These are phyloP conservation scores for Drosophila serrata DNA, from an alignment of 1,140 invertebrate species.

Conservation along the genomic window DNA sequence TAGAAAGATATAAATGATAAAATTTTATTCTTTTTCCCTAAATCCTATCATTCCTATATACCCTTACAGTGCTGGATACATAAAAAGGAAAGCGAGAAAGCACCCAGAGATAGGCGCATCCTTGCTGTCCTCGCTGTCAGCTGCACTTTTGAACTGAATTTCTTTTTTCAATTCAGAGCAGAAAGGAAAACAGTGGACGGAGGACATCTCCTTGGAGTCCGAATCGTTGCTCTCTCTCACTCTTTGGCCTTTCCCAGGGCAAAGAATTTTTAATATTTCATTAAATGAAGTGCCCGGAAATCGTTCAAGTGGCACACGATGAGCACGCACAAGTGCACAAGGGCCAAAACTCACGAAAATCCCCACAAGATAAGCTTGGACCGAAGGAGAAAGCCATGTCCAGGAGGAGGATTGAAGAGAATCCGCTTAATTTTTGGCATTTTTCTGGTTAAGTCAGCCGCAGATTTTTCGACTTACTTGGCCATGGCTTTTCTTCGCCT, in stretches of 20 bases:
- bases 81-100: neutral
- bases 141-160: conserved; percentile 53
- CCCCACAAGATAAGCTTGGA: conserved; percentile 48
- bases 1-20: too few species aligned
- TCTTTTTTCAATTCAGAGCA: conserved; percentile 20
- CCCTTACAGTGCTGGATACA: neutral
- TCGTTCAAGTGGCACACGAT: conserved; percentile 81
- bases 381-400: conserved; percentile 3
- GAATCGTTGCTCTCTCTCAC: conserved; percentile 5
- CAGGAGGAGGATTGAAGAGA: conserved; percentile 24
- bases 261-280: conserved; percentile 85
- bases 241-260: neutral
- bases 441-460: conserved; percentile 79
- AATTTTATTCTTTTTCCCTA: too few species aligned
- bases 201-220: conserved; percentile 43
- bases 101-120: conserved; percentile 34
- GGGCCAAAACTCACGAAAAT: conserved; percentile 48
- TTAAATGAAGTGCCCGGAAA: conserved; percentile 84
- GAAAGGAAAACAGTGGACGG: neutral
- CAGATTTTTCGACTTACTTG: conserved; percentile 59
- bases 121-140: conserved; percentile 45
- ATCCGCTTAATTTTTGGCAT: conserved; percentile 80
- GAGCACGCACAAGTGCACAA: conserved; percentile 71
- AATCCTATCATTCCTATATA: neutral
- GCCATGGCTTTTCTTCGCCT: conserved; percentile 21